Evolutionary conservation across 2,113 vertebrate genomes (phyloP).

Genomic region (Cephalophus harveyi): DNA sequence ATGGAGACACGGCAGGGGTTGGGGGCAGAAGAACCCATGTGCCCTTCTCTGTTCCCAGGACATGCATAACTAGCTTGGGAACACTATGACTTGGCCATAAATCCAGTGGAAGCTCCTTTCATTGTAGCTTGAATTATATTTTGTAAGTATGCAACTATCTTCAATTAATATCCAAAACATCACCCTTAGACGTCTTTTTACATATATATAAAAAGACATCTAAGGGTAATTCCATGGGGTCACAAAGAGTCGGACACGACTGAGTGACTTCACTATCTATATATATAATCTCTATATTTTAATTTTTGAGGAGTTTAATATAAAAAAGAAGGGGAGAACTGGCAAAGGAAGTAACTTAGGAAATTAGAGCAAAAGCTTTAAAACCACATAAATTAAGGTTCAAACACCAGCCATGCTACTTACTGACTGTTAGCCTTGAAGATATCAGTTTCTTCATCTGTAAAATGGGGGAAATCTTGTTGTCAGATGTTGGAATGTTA

Average conservation of each 20-base stretch:
- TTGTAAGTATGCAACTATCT: background rate
- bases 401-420: background rate
- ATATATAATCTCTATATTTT: background rate
- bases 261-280: too few relatives aligned
- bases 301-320: background rate
- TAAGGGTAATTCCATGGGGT: too few relatives aligned
- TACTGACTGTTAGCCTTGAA: background rate
- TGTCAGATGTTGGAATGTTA: background rate
- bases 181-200: background rate
- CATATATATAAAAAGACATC: background rate
- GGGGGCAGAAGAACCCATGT: background rate
- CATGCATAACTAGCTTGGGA: background rate
- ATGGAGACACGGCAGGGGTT: background rate
- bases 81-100: background rate
- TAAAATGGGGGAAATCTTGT: background rate
- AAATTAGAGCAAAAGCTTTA: background rate
- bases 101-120: background rate
- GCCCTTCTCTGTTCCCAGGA: background rate
- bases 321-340: background rate
- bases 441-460: background rate
- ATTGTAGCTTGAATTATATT: background rate
- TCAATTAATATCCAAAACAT: background rate
- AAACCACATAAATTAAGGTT: background rate
- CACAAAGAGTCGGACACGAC: too few relatives aligned
- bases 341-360: background rate